Percentiles rank a stretch among this genome's conserved stretches.
phyloP scores from a whole-genome alignment of 2,797 vertebrate genomes.

The Knipowitschia caucasica region DNA sequence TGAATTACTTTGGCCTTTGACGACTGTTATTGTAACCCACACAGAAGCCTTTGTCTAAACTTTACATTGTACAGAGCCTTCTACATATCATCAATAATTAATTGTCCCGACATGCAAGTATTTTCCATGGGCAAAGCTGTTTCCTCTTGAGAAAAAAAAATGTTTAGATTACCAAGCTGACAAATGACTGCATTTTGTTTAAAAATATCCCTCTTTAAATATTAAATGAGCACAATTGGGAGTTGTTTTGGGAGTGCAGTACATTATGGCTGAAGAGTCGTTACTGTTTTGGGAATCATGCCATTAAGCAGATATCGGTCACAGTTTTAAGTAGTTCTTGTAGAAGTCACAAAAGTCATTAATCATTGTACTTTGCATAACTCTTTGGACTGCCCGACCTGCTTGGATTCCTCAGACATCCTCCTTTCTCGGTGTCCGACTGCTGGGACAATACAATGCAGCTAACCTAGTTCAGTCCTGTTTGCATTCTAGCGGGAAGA shows the following conservation, averaged over 20 bases:
- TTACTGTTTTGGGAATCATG: neutral
- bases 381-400: constrained; percentile 15
- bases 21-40: constrained; percentile 43
- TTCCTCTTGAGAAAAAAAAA: constrained; percentile 2
- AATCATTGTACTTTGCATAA: constrained; percentile 40
- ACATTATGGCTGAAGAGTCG: neutral
- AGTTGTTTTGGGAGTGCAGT: neutral
- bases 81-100: constrained; percentile 55
- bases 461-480: constrained; percentile 70
- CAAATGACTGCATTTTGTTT: neutral
- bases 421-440: constrained; percentile 31
- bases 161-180: neutral
- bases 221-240: neutral
- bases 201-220: neutral
- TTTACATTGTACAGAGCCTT: constrained; percentile 22
- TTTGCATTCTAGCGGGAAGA: constrained; percentile 58
- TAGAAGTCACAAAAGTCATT: constrained; percentile 38
- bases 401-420: constrained; percentile 22
- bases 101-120: constrained; percentile 31
- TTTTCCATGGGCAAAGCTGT: constrained; percentile 29
- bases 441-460: constrained; percentile 25
- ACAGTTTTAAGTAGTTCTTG: constrained; percentile 1
- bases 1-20: constrained; percentile 29
- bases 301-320: neutral
- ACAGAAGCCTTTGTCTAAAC: constrained; percentile 34